Base-by-base conservation (phyloP, 2,888 invertebrate species). In the Torymus tubicola region DNA sequence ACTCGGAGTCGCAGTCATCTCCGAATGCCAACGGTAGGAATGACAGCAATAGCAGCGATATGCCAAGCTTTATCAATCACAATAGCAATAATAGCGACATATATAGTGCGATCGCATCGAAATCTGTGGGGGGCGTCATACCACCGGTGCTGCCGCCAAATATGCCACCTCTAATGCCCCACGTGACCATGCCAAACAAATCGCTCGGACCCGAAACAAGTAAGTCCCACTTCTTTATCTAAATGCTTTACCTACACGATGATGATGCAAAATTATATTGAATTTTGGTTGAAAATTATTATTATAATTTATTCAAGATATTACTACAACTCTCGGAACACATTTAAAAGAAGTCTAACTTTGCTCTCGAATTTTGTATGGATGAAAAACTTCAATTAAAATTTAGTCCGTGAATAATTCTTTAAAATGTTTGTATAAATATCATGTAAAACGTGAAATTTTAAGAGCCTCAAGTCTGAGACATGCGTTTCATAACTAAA, bases 21-120 rank as follows among this genome's bases (percentile, higher is more conserved):
- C 82, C 84, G 18, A 87, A 85, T 63, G 72, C 85, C 14, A 92
- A 92, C 83, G 91, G 91, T 81, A 92, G 91, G 86, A 93, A 93
- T 87, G 93, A 93, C 86, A 93, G 94, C 63, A 94, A 93, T 68
- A 93, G 94, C 64, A 94, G 93, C 53, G 85, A 85, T 58, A 93
- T 93, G 76, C 93, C 93, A 76, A 92, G 52, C 52, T 50, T 76
- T 69, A 91, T 94, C 88, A 91, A 93, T 87, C 86, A 88, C 65
- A 85, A 42, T 52, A 69, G 80, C 58, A 72, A 61, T 31, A 31
- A 31, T 42, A 65, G 67, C 63, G 80, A 67, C 31, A 31, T 31
- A 31, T 2, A 31, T 8, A 31, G 31, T 31, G 31, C 31, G 4
- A 82, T 18, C 84, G 85, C 53, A 91, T 92, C 85, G 88, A 86